Evolutionary conservation across 2,888 invertebrate species (phyloP).

Genomic region (Heteromyza rotundicornis): DNA sequence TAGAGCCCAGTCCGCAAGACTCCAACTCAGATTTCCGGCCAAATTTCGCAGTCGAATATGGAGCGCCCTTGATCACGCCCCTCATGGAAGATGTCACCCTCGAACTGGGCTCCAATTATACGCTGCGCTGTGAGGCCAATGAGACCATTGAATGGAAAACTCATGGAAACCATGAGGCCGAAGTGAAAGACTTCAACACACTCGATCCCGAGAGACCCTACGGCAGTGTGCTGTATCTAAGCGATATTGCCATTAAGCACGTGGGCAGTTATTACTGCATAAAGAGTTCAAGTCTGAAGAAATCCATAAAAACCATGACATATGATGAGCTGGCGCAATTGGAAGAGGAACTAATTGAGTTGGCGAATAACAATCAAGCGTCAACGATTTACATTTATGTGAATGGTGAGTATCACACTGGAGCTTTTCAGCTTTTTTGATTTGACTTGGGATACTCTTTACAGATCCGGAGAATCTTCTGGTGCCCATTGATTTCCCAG

Average conservation of each 20-base stretch:
- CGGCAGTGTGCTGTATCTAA: conserved; percentile 64
- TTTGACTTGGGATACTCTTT: conserved; percentile 29
- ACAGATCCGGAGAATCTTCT: conserved; percentile 64
- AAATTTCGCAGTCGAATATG: conserved; percentile 49
- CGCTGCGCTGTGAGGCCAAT: conserved; percentile 63
- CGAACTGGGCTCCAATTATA: conserved; percentile 53
- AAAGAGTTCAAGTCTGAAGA: conserved; percentile 50
- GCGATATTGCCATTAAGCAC: conserved; percentile 62
- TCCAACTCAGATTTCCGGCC: conserved; percentile 39
- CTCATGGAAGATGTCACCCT: conserved; percentile 53
- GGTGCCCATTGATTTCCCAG: conserved; percentile 51
- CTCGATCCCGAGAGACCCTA: conserved; percentile 50
- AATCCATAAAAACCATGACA: conserved; percentile 6
- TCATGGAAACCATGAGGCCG: not conserved
- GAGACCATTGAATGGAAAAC: conserved; percentile 61
- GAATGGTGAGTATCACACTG: conserved; percentile 59
- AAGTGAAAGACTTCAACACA: conserved; percentile 31
- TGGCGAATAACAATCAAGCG: conserved; percentile 54
- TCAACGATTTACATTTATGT: conserved; percentile 67
- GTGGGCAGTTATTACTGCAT: conserved; percentile 69
- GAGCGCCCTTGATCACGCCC: conserved; percentile 59
- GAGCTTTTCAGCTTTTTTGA: not conserved
- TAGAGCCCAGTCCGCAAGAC: conserved; percentile 34
- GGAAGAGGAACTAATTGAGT: conserved; percentile 52
- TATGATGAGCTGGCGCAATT: conserved; percentile 26